Evolutionary conservation across 2,113 vertebrate species (phyloP), one percentile per base, ranked within the genome.

Genomic region (Dicaeum eximium): DNA sequence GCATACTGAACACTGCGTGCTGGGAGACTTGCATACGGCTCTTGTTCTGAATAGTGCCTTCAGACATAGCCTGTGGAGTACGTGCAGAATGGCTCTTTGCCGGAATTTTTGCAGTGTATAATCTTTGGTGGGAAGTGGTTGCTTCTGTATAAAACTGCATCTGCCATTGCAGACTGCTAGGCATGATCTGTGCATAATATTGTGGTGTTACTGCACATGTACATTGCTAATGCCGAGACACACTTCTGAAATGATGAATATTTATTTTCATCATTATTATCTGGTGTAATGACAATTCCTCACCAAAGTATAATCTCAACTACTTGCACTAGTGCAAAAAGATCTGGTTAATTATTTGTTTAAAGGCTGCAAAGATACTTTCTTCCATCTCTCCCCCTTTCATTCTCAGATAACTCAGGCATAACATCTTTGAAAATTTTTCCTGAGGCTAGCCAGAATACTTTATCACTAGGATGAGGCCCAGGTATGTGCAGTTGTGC

Each of bases 1-100:
- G 86, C 92, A 93, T 90, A 81, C 93, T 94, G 94, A 96, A 84
- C 57, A 45, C 88, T 88, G 73, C 72, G 42, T 96, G 86, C 95
- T 95, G 92, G 82, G 93, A 95, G 90, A 86, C 80, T 93, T 90
- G 80, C 85, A 86, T 94, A 88, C 19, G 16, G 82, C 56, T 90
- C 75, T 90, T 78, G 64, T 89, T 93, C 94, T 92, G 86, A 97
- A 94, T 35, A 96, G 86, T 69, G 88, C 87, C 92, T 93, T 93
- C 82, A 88, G 95, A 93, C 92, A 88, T 11, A 86, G 92, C 65
- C 90, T 57, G 82, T 86, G 58, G 80, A 87, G 30, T 79, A 33
- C 82, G 81, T 94, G 90, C 92, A 94, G 69, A 78, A 93, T 77
- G 82, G 72, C 61, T 83, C 48, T 80, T 75, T n/a, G 57, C 90